Conservation (phyloP, 2,888 invertebrate species). For the Ophion obscuratus region DNA sequence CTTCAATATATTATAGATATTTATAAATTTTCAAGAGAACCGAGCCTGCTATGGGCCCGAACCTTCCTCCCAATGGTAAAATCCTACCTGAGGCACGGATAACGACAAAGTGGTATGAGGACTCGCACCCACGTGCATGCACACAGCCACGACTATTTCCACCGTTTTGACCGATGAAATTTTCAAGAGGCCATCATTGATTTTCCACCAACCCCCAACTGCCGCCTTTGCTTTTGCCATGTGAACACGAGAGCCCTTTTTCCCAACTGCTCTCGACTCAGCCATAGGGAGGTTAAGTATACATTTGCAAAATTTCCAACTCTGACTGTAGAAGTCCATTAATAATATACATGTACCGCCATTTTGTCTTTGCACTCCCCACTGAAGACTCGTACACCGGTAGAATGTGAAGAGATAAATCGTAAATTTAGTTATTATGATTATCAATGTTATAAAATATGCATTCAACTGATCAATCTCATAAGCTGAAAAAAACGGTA, state of each 20-base stretch:
- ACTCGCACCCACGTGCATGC: slow-evolving; percentile 43
- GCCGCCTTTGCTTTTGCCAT: slow-evolving; percentile 69
- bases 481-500: not conserved
- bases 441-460: not conserved
- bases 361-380: slow-evolving; percentile 8
- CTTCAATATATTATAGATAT: slow-evolving; percentile 78
- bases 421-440: not conserved
- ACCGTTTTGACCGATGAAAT: slow-evolving; percentile 78
- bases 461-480: not conserved
- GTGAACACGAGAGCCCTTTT: slow-evolving; percentile 53
- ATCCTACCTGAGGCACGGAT: slow-evolving; percentile 62
- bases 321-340: slow-evolving; percentile 31
- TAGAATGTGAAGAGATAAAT: not conserved
- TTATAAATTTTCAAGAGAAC: slow-evolving; percentile 77
- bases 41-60: slow-evolving; percentile 21
- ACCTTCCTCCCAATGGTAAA: slow-evolving; percentile 49
- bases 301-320: slow-evolving; percentile 42
- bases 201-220: slow-evolving; percentile 73
- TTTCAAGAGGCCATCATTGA: slow-evolving; percentile 80
- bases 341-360: slow-evolving; percentile 11
- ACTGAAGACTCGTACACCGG: slow-evolving; percentile 3
- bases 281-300: slow-evolving; percentile 25
- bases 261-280: slow-evolving; percentile 42
- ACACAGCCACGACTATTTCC: slow-evolving; percentile 74
- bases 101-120: slow-evolving; percentile 61